phyloP scores from a whole-genome alignment of 92 coral and sea anemone species.

The Porites rus region DNA sequence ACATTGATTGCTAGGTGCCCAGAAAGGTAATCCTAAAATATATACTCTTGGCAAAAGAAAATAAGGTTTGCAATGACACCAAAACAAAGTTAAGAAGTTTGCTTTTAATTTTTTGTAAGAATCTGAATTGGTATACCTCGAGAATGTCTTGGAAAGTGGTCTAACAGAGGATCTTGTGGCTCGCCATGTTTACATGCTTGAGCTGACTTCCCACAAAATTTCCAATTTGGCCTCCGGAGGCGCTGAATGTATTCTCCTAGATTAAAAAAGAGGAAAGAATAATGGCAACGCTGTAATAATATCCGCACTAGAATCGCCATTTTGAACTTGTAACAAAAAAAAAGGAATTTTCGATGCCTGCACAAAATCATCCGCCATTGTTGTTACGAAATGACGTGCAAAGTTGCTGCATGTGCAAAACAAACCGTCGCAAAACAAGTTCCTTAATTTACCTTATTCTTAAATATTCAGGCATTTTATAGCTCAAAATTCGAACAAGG shows the following conservation, averaged over 20 bases:
- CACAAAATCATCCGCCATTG: conserved; percentile 11
- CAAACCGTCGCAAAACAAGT: conserved; percentile 11
- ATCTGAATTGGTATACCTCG: background rate
- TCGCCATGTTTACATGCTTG: conserved; percentile 25
- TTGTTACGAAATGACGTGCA: conserved; percentile 15
- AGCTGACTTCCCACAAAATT: background rate
- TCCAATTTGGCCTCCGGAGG: background rate
- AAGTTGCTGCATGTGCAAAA: conserved; percentile 46
- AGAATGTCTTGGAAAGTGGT: background rate
- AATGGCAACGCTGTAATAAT: conserved; percentile 2
- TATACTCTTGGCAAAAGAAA: conserved; percentile 2
- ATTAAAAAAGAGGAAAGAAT: background rate
- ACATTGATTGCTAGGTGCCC: background rate
- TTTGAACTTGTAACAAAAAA: conserved; percentile 19
- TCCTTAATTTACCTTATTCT: background rate
- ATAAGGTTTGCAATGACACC: background rate
- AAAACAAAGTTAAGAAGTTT: background rate
- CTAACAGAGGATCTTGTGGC: no score
- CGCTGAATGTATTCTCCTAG: background rate
- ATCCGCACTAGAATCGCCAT: background rate
- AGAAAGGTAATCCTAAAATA: background rate
- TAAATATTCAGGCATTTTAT: background rate
- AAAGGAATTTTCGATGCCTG: background rate
- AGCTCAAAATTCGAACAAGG: background rate
- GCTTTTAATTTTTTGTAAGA: background rate